These are phyloP conservation scores for Diarsia mendica DNA, from an alignment of 2,888 invertebrate genomes.

Conservation along the genomic window DNA sequence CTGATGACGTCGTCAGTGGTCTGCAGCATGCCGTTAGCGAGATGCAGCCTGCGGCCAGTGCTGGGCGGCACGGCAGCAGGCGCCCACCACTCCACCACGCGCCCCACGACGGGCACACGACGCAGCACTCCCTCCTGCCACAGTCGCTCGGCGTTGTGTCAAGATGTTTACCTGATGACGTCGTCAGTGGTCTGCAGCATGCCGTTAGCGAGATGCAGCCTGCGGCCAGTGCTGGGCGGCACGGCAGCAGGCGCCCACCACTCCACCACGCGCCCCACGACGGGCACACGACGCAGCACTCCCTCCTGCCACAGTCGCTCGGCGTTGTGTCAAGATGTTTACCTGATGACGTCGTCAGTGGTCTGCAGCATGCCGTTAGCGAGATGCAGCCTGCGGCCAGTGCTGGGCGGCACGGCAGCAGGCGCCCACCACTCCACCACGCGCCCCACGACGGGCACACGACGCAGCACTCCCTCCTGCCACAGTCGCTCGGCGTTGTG, in stretches of 20 bases:
- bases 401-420: conserved; percentile 85
- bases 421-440: conserved; percentile 99
- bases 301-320: conserved; percentile 98
- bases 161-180: conserved; percentile 73
- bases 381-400: conserved; percentile 94
- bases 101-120: conserved; percentile 98
- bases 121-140: conserved; percentile 98
- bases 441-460: conserved; percentile 98
- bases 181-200: conserved; percentile 91
- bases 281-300: conserved; percentile 97
- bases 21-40: conserved; percentile 93
- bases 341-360: conserved; percentile 87
- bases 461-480: conserved; percentile 98
- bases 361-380: conserved; percentile 93
- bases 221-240: conserved; percentile 92
- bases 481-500: conserved; percentile 96
- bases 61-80: conserved; percentile 91
- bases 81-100: conserved; percentile 99
- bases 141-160: conserved; percentile 96
- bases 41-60: conserved; percentile 94
- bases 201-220: conserved; percentile 95
- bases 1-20: conserved; percentile 86
- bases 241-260: conserved; percentile 96
- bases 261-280: conserved; percentile 97
- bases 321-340: conserved; percentile 91